Evolutionary conservation across 2,113 vertebrate genomes (phyloP).

Genomic region (Anhinga rufa): DNA sequence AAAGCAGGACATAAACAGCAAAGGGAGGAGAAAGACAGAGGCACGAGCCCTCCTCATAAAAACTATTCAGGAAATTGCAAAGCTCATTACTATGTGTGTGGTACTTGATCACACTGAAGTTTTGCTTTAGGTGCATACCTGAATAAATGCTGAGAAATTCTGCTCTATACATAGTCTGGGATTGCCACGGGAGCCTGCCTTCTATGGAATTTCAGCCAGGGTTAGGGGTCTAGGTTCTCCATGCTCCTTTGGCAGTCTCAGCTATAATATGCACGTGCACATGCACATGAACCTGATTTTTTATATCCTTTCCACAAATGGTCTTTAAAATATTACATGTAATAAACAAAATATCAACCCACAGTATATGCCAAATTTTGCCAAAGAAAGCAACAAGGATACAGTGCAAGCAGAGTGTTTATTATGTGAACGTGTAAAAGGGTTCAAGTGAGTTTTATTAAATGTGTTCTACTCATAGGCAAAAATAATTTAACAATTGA

Average conservation of each 20-base stretch:
- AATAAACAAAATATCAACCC: conserved; percentile 2
- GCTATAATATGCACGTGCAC: not conserved
- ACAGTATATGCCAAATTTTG: not conserved
- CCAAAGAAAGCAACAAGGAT: not conserved
- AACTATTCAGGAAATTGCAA: conserved; percentile 27
- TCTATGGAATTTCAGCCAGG: not conserved
- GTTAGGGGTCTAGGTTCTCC: not conserved
- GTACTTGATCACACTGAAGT: not conserved
- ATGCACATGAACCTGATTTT: not conserved
- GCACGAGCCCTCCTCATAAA: not conserved
- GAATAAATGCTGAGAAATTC: not conserved
- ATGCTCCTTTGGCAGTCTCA: not conserved
- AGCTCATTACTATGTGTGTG: not conserved
- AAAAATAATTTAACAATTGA: conserved; percentile 21
- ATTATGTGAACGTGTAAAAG: not conserved
- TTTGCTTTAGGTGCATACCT: conserved; percentile 10
- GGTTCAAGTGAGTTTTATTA: not conserved
- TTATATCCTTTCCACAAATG: not conserved
- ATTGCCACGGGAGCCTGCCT: not conserved
- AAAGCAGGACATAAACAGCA: not conserved
- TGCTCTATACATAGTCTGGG: not conserved
- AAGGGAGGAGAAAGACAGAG: not conserved
- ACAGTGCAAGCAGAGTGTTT: not conserved
- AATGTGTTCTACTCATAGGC: not conserved
- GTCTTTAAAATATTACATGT: not conserved